A percentile compares a stretch with the other conserved stretches of the same genome.
Evolutionary conservation across 2,113 vertebrate genomes (phyloP).

Genomic region (Stegastes partitus): DNA sequence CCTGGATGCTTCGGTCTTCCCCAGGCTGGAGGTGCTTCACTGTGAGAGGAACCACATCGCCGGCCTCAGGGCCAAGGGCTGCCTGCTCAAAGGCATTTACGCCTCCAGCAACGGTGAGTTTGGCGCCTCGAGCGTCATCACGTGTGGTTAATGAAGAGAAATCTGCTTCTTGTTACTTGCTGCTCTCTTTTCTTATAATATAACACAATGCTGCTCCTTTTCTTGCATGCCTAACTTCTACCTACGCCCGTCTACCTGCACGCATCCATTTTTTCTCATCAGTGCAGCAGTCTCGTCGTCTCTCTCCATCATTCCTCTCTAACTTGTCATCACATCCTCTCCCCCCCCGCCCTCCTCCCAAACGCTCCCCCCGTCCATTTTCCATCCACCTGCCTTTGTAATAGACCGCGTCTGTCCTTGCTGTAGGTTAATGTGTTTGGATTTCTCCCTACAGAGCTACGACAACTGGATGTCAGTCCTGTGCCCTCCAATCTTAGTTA

Average conservation of each 20-base stretch:
- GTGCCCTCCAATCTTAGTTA: constrained; percentile 91
- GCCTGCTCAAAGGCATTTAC: constrained; percentile 91
- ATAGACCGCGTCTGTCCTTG: constrained; percentile 65
- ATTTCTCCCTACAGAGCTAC: constrained; percentile 86
- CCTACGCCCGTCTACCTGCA: constrained; percentile 2
- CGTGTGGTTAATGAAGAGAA: background rate
- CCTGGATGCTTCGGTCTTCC: constrained; percentile 91
- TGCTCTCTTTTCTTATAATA: background rate
- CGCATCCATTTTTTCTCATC: constrained; percentile 29
- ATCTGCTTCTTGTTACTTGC: no score
- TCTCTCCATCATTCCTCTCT: constrained; percentile 41
- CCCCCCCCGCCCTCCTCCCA: no score
- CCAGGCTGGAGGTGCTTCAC: constrained; percentile 94
- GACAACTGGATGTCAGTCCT: constrained; percentile 91
- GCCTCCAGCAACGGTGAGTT: constrained; percentile 92
- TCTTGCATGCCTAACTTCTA: background rate
- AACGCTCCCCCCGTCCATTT: constrained; percentile 33
- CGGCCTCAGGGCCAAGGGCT: constrained; percentile 90
- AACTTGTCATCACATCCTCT: constrained; percentile 11
- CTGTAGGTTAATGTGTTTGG: constrained; percentile 75
- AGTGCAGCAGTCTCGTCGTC: constrained; percentile 42
- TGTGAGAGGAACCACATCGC: constrained; percentile 93
- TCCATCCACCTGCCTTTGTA: constrained; percentile 49
- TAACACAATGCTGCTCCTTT: background rate
- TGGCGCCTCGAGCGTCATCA: no score